phyloP scores from a whole-genome alignment of 2,888 invertebrate species.

The Drosophila algonquin region DNA sequence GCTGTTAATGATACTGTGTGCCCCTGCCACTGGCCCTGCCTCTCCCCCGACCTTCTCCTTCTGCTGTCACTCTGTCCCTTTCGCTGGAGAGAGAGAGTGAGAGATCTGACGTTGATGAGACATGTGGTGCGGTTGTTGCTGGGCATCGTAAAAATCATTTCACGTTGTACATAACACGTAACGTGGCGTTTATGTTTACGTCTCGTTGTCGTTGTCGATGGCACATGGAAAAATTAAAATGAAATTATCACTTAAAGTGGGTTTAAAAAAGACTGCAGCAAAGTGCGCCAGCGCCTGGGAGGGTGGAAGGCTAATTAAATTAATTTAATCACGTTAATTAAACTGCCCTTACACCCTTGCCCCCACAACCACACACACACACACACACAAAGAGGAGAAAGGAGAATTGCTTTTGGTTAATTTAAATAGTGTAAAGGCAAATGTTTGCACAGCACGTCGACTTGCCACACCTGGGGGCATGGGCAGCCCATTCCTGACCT shows the following conservation, averaged over 20 bases:
- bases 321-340: conserved; percentile 76
- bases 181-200: conserved; percentile 76
- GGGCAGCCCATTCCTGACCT: background rate
- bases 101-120: conserved; percentile 69
- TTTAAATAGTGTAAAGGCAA: conserved; percentile 74
- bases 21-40: background rate
- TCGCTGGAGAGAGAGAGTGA: background rate
- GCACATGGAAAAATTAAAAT: conserved; percentile 60
- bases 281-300: conserved; percentile 6
- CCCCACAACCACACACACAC: conserved; percentile 24
- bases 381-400: conserved; percentile 6
- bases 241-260: conserved; percentile 80
- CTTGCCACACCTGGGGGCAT: conserved; percentile 51
- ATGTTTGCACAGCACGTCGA: conserved; percentile 75
- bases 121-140: conserved; percentile 64
- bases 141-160: conserved; percentile 73
- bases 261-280: conserved; percentile 53
- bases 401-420: conserved; percentile 63
- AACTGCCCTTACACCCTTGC: conserved; percentile 36
- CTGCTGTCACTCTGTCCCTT: background rate
- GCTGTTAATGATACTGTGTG: conserved; percentile 70
- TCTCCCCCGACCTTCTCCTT: background rate
- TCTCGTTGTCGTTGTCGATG: conserved; percentile 57
- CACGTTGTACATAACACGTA: conserved; percentile 72
- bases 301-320: conserved; percentile 61